Evolutionary conservation across 2,888 invertebrate species (phyloP).

Genomic region (Macaria liturata): DNA sequence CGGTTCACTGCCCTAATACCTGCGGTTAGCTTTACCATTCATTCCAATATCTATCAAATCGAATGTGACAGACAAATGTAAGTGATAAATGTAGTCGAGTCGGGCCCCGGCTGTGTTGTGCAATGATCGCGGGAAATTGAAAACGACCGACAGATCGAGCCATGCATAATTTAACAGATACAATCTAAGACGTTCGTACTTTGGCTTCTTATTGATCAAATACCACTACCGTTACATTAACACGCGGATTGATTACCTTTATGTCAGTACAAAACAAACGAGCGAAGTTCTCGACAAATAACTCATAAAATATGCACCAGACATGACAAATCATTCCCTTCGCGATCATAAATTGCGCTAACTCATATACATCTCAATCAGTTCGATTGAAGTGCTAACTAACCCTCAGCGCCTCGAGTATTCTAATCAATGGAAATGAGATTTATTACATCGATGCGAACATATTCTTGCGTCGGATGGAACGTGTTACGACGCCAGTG

Average conservation of each 20-base stretch:
- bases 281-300: slow-evolving; percentile 4
- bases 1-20: slow-evolving; percentile 30
- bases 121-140: slow-evolving; percentile 49
- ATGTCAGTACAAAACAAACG: slow-evolving; percentile 7
- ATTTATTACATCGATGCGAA: slow-evolving; percentile 37
- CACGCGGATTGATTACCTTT: slow-evolving; percentile 8
- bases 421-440: slow-evolving; percentile 48
- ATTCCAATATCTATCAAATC: slow-evolving; percentile 54
- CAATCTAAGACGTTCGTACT: slow-evolving; percentile 23
- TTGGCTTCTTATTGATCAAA: slow-evolving; percentile 14
- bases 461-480: slow-evolving; percentile 19
- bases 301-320: slow-evolving; percentile 4
- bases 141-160: slow-evolving; percentile 42
- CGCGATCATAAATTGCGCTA: slow-evolving; percentile 10
- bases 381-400: slow-evolving; percentile 40
- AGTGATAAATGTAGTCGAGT: slow-evolving; percentile 56
- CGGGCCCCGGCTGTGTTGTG: slow-evolving; percentile 47
- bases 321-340: slow-evolving; percentile 4
- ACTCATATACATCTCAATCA: slow-evolving; percentile 34
- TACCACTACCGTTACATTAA: slow-evolving; percentile 14
- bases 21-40: slow-evolving; percentile 55
- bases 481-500: slow-evolving; percentile 38
- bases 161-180: slow-evolving; percentile 45
- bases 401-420: slow-evolving; percentile 41
- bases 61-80: slow-evolving; percentile 58